Evolutionary conservation across 1,140 invertebrate genomes (phyloP).

Genomic region (Drosophila novamexicana): DNA sequence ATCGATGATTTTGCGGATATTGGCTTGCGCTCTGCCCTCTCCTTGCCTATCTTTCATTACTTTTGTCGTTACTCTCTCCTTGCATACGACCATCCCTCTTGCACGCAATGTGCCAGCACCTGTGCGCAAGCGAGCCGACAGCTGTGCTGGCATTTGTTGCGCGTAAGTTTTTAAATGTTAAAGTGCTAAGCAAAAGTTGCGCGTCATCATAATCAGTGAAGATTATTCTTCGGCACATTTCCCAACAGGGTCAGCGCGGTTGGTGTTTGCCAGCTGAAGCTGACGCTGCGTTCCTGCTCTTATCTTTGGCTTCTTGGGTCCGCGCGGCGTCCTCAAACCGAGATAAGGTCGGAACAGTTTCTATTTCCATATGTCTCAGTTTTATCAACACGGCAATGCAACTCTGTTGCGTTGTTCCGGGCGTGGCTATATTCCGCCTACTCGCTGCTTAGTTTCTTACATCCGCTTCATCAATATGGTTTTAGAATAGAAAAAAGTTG

Average conservation of each 20-base stretch:
- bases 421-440: slow-evolving; percentile 52
- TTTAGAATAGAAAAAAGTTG: slow-evolving; percentile 44
- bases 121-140: slow-evolving; percentile 42
- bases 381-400: slow-evolving; percentile 57
- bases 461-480: slow-evolving; percentile 60
- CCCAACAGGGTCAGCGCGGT: slow-evolving; percentile 23
- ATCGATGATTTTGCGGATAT: slow-evolving; percentile 40
- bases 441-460: slow-evolving; percentile 29
- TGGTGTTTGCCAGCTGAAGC: not conserved
- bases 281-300: slow-evolving; percentile 2
- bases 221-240: slow-evolving; percentile 31
- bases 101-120: slow-evolving; percentile 13
- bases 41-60: not conserved
- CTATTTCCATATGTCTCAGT: slow-evolving; percentile 49
- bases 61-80: slow-evolving; percentile 19
- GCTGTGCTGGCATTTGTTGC: slow-evolving; percentile 41
- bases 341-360: slow-evolving; percentile 36
- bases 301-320: slow-evolving; percentile 17
- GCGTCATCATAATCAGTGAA: slow-evolving; percentile 31
- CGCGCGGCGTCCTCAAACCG: slow-evolving; percentile 19
- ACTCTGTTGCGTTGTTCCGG: slow-evolving; percentile 28
- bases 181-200: slow-evolving; percentile 42
- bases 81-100: slow-evolving; percentile 31
- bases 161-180: slow-evolving; percentile 48
- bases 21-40: slow-evolving; percentile 5